phyloP scores from a whole-genome alignment of 2,113 vertebrate species.

The Pelecanoides urinatrix region DNA sequence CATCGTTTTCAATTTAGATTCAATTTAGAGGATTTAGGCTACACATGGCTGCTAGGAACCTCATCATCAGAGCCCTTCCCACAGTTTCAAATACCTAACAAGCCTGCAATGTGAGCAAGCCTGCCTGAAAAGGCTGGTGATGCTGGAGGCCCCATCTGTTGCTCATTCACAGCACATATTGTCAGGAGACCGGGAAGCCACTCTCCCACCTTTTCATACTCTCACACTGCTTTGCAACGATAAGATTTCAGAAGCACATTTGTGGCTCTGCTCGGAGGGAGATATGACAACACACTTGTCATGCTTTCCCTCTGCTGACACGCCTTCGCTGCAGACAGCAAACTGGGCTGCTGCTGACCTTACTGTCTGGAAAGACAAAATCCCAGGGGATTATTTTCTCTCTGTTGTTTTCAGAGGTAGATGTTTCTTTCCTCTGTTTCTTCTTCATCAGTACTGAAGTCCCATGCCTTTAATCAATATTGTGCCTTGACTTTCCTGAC shows the following conservation, averaged over 20 bases:
- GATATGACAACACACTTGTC: background rate
- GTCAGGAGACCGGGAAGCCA: background rate
- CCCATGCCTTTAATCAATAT: background rate
- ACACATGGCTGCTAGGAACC: background rate
- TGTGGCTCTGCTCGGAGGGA: background rate
- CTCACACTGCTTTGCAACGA: fast-evolving
- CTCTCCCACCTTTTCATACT: background rate
- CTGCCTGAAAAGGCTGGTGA: background rate
- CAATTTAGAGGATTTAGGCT: background rate
- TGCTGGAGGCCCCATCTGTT: conserved; percentile 17
- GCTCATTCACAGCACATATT: background rate
- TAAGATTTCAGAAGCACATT: background rate
- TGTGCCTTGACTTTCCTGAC: background rate
- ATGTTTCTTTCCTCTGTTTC: background rate
- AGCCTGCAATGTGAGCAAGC: background rate
- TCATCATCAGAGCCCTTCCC: background rate
- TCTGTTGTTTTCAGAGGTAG: background rate
- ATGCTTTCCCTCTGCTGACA: background rate
- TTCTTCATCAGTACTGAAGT: background rate
- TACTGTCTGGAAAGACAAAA: background rate
- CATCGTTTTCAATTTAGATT: background rate
- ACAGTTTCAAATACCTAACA: background rate
- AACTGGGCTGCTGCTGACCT: background rate
- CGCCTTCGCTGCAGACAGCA: background rate
- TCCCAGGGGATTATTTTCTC: background rate